These are phyloP conservation scores for Etia nguti DNA, from an alignment of 2,113 vertebrate genomes.

Conservation along the genomic window DNA sequence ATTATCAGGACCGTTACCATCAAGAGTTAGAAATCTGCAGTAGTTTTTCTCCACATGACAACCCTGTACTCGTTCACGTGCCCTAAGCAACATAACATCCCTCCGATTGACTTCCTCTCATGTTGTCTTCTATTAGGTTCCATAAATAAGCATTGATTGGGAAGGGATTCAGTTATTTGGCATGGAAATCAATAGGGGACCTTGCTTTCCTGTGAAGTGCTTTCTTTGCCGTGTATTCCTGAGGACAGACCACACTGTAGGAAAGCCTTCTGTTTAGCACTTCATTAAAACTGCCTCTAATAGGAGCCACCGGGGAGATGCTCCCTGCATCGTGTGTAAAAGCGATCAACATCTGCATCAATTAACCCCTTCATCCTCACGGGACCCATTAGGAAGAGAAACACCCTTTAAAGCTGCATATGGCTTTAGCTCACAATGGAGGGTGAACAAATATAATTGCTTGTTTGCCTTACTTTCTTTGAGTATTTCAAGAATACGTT, in stretches of 20 bases:
- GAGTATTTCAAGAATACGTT: conserved; percentile 8
- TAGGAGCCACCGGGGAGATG: conserved; percentile 82
- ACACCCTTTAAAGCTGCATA: conserved; percentile 82
- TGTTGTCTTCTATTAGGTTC: conserved; percentile 49
- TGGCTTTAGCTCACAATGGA: conserved; percentile 79
- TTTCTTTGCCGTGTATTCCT: conserved; percentile 65
- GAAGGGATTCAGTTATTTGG: conserved; percentile 68
- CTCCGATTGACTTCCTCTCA: conserved; percentile 67
- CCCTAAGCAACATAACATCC: conserved; percentile 18
- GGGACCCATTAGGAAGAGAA: conserved; percentile 81
- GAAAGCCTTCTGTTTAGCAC: conserved; percentile 82
- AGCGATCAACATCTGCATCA: conserved; percentile 90
- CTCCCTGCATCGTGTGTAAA: conserved; percentile 75
- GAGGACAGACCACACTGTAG: conserved; percentile 59
- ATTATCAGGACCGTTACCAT: not conserved
- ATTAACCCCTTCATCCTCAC: conserved; percentile 82
- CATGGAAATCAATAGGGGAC: conserved; percentile 68
- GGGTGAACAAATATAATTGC: conserved; percentile 73
- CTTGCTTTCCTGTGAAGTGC: conserved; percentile 57
- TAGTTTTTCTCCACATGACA: conserved; percentile 7
- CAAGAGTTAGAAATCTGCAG: not conserved
- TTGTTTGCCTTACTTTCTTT: conserved; percentile 61
- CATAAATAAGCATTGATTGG: conserved; percentile 62
- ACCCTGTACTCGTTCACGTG: not conserved
- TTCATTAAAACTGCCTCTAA: conserved; percentile 89